Evolutionary conservation across 2,113 vertebrate species (phyloP), one percentile per base, ranked within the genome.

Genomic region (Falco punctatus): DNA sequence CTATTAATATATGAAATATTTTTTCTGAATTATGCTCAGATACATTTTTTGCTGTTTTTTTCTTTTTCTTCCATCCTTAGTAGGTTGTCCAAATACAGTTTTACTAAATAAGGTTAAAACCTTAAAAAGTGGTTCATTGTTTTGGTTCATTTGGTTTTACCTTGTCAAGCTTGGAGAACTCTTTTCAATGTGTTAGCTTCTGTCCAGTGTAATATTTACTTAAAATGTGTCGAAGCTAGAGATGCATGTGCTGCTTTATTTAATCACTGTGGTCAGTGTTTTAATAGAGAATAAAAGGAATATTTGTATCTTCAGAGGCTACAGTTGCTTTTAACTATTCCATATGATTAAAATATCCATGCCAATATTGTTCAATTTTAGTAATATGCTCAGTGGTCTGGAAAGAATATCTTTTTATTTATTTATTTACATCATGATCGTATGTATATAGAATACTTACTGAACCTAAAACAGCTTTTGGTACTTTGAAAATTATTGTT

Each of bases 351-450:
- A 97, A 95, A 87, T 85, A 93, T 57, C 71, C 15, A 74, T 97
- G 96, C 97, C 95, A 95, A 96, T 98, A 94, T 75, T 86, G 66
- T 66, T 96, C 69, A 82, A 90, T 97, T 97, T 98, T 91, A 90
- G 94, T 95, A 96, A 97, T 96, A 91, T 94, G 46, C 75, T 97
- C 89, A 96, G 59, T 75, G 86, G 72, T 91, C 83, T 95, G 92
- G 79, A 98, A 96, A 75, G 64, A 95, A 74, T 75, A 66, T 40
- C 30, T 77, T 74, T 75, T 66, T 87, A 61, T 96, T 93, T 96
- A 70, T 89, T 94, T 96, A 75, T 94, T 79, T 95, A 64, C 40
- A 18, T 84, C 13, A 66, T 38, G 65, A 70, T 81, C 17, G 49
- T 94, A 18, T 61, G 32, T 92, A 77, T 92, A 72, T 73, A 93